Percentiles rank a stretch among this genome's conserved stretches.
These are phyloP conservation scores for Heteractis magnifica DNA, from an alignment of 92 coral and sea anemone species.

Conservation along the genomic window DNA sequence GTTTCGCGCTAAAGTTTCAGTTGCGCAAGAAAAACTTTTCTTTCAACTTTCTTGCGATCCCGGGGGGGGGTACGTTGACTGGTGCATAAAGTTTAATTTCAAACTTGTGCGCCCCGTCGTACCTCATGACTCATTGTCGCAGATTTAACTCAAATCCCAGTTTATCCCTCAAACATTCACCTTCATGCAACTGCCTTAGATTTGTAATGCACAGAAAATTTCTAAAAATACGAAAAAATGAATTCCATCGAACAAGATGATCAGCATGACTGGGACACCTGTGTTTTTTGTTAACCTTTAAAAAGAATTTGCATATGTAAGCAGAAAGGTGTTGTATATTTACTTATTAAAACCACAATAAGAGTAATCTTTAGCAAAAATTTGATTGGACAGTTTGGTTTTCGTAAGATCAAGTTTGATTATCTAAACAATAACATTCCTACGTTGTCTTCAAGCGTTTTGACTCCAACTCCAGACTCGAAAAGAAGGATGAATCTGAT, in stretches of 20 bases:
- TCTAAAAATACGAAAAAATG: background rate
- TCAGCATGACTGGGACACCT: background rate
- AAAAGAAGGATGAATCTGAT: conserved; percentile 36
- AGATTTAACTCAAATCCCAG: too few relatives aligned
- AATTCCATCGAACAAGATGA: background rate
- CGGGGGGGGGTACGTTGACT: too few relatives aligned
- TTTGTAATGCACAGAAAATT: background rate
- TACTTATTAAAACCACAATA: conserved; percentile 8
- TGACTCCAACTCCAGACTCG: conserved; percentile 6
- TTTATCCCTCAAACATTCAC: too few relatives aligned
- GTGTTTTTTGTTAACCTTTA: background rate
- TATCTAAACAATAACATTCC: conserved; percentile 33
- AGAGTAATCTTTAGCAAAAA: conserved; percentile 6
- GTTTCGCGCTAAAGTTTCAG: too few relatives aligned
- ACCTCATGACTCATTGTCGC: too few relatives aligned
- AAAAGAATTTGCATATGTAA: background rate
- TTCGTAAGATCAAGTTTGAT: background rate
- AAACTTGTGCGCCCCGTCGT: too few relatives aligned
- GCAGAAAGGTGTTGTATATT: background rate
- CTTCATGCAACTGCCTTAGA: background rate
- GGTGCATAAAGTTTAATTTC: too few relatives aligned
- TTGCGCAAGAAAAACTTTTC: too few relatives aligned
- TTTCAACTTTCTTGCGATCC: too few relatives aligned
- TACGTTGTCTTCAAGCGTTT: conserved; percentile 28
- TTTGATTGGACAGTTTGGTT: background rate